Evolutionary conservation across 2,888 invertebrate species (phyloP).

Genomic region (Dynastes maya): DNA sequence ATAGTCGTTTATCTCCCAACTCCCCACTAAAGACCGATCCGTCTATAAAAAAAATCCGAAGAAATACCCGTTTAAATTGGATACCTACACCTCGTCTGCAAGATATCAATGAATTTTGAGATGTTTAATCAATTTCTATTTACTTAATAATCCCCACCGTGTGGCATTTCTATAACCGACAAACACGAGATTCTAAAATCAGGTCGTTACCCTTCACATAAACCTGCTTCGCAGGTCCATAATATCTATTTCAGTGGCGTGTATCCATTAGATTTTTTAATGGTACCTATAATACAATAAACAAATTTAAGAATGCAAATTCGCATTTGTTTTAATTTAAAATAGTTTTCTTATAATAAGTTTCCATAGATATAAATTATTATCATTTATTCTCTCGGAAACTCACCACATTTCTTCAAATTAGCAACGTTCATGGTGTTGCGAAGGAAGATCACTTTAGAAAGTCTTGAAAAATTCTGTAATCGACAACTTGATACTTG

Average conservation of each 20-base stretch:
- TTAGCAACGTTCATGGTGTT: too few species aligned
- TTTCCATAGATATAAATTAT: too few species aligned
- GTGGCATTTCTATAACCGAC: constrained; percentile 64
- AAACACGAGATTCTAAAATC: constrained; percentile 64
- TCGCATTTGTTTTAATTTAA: too few species aligned
- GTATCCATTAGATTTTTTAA: constrained; percentile 29
- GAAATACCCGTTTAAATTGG: not conserved
- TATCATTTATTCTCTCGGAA: too few species aligned
- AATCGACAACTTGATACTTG: too few species aligned
- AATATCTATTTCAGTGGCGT: constrained; percentile 63
- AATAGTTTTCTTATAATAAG: too few species aligned
- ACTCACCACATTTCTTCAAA: too few species aligned
- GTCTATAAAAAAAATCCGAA: constrained; percentile 11
- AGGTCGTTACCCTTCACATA: constrained; percentile 63
- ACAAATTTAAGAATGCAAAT: not conserved
- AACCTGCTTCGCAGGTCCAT: constrained; percentile 65
- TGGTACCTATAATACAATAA: constrained; percentile 47
- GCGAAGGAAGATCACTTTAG: too few species aligned
- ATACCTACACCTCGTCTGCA: constrained; percentile 8
- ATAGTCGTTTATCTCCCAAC: constrained; percentile 23
- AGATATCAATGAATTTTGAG: constrained; percentile 56
- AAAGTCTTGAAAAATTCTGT: too few species aligned
- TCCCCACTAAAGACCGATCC: not conserved
- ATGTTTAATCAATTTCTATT: constrained; percentile 56
- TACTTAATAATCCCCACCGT: constrained; percentile 55